Evolutionary conservation across 64 coral and sea anemone species (phyloP).

Genomic region (Trachythela sp.): DNA sequence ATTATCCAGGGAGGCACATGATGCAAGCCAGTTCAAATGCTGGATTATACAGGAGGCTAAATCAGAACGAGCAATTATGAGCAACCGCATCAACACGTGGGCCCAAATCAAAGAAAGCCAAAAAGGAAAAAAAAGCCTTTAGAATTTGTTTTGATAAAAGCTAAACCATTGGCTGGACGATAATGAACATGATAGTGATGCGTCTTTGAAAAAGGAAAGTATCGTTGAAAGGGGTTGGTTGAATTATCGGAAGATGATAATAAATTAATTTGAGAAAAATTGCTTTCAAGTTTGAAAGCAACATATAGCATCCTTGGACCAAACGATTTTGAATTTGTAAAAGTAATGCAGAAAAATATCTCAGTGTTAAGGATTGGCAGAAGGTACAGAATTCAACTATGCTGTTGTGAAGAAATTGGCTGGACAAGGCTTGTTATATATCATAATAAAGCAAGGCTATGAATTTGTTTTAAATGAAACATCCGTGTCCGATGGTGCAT

Average conservation of each 20-base stretch:
- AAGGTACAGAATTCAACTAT: slow-evolving; percentile 50
- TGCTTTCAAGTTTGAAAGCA: slow-evolving; percentile 46
- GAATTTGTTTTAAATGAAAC: slow-evolving; percentile 21
- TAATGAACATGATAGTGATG: slow-evolving; percentile 31
- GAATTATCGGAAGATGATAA: slow-evolving; percentile 48
- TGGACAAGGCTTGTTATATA: slow-evolving; percentile 67
- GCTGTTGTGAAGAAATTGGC: slow-evolving; percentile 71
- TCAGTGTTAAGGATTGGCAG: slow-evolving; percentile 41
- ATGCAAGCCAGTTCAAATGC: slow-evolving; percentile 32
- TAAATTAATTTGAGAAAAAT: slow-evolving; percentile 50
- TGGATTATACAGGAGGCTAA: slow-evolving; percentile 37
- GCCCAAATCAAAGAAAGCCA: slow-evolving; percentile 10
- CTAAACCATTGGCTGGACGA: background rate
- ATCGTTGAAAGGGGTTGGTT: slow-evolving; percentile 51
- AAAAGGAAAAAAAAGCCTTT: slow-evolving; percentile 52
- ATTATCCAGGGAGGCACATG: slow-evolving; percentile 7
- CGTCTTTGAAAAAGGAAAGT: slow-evolving; percentile 56
- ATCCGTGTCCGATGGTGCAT: background rate
- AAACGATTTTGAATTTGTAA: slow-evolving; percentile 63
- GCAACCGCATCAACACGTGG: background rate
- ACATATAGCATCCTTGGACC: slow-evolving; percentile 41
- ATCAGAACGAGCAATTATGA: slow-evolving; percentile 39
- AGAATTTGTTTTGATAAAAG: slow-evolving; percentile 56
- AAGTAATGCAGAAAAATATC: slow-evolving; percentile 69
- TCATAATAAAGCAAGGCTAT: slow-evolving; percentile 67